These are phyloP conservation scores for Branchinecta lynchi DNA, from an alignment of 1,140 invertebrate species.

Conservation along the genomic window DNA sequence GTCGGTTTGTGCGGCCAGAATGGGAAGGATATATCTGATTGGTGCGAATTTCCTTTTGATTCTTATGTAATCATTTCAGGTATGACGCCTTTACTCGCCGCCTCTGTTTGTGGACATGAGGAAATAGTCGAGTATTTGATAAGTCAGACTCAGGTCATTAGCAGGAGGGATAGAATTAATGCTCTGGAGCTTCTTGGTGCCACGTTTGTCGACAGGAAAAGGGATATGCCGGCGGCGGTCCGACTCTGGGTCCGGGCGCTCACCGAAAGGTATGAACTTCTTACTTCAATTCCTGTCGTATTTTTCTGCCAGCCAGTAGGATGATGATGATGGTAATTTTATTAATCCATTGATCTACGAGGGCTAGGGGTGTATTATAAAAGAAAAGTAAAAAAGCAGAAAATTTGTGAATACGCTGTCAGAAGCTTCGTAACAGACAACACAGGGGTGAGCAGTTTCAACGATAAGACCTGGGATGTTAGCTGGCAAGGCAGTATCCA, in stretches of 20 bases:
- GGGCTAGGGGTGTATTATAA: background rate
- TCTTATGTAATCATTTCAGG: constrained; percentile 32
- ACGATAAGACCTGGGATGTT: too few species aligned
- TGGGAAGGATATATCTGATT: too few species aligned
- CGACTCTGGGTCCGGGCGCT: constrained; percentile 77
- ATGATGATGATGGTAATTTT: constrained; percentile 17
- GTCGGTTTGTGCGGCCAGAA: too few species aligned
- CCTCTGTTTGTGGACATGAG: constrained; percentile 76
- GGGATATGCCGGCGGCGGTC: constrained; percentile 78
- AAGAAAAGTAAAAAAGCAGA: background rate
- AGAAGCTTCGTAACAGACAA: too few species aligned
- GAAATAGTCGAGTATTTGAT: constrained; percentile 87
- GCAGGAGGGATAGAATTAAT: constrained; percentile 54
- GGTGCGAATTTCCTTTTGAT: too few species aligned
- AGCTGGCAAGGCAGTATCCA: too few species aligned
- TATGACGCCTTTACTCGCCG: constrained; percentile 83
- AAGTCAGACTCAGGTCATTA: constrained; percentile 44
- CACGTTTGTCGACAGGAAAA: constrained; percentile 88
- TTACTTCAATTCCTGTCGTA: constrained; percentile 22
- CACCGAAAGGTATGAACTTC: constrained; percentile 46
- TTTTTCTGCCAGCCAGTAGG: constrained; percentile 19
- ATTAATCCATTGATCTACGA: background rate
- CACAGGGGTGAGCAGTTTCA: too few species aligned
- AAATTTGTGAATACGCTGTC: too few species aligned
- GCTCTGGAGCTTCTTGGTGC: constrained; percentile 85